Percentiles rank a stretch among this genome's conserved stretches.
These are phyloP conservation scores for Erebia ligea DNA, from an alignment of 2,888 invertebrate genomes.

Conservation along the genomic window DNA sequence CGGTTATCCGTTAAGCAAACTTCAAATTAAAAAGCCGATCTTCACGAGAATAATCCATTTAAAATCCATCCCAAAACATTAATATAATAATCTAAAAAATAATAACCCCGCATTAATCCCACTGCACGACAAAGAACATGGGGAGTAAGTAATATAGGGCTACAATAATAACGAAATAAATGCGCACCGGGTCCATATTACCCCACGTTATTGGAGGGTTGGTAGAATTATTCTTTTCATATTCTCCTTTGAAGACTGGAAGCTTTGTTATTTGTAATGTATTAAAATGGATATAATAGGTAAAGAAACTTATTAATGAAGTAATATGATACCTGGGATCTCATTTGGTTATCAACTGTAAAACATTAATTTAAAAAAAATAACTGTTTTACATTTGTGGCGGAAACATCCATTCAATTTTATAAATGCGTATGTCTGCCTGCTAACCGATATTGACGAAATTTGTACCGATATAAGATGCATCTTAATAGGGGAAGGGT, in stretches of 20 bases:
- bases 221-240: slow-evolving; percentile 26
- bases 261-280: slow-evolving; percentile 20
- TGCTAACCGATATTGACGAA: too few species aligned
- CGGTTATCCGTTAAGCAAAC: background rate
- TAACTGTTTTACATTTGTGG: too few species aligned
- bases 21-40: background rate
- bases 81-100: slow-evolving; percentile 6
- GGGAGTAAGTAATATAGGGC: slow-evolving; percentile 21
- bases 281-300: slow-evolving; percentile 2
- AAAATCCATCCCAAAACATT: background rate
- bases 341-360: background rate
- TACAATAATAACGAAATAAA: slow-evolving; percentile 26
- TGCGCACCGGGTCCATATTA: slow-evolving; percentile 22
- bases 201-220: slow-evolving; percentile 30
- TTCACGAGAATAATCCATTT: background rate
- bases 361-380: too few species aligned
- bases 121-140: slow-evolving; percentile 15
- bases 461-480: too few species aligned
- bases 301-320: background rate
- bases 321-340: background rate
- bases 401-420: too few species aligned
- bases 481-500: too few species aligned
- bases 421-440: too few species aligned
- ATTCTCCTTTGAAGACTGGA: slow-evolving; percentile 13
- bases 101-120: slow-evolving; percentile 26